Evolutionary conservation across 2,888 invertebrate species (phyloP).

Genomic region (Thereva nobilitata): DNA sequence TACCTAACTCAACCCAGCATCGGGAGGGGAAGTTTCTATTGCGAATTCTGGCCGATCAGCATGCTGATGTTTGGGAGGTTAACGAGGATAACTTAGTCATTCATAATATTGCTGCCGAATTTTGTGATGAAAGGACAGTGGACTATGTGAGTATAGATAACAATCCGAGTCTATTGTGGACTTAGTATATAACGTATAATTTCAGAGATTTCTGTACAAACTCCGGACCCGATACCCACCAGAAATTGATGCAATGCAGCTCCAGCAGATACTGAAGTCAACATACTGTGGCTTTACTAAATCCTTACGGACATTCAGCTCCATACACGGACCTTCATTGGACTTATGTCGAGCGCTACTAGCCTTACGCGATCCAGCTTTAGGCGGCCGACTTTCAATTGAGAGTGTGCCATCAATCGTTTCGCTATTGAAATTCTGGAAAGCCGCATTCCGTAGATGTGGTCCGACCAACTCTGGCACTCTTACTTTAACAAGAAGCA

Average conservation of each 20-base stretch:
- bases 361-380: constrained; percentile 69
- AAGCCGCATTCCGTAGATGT: constrained; percentile 49
- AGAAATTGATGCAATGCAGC: constrained; percentile 65
- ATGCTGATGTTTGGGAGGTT: constrained; percentile 76
- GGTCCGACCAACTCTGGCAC: constrained; percentile 41
- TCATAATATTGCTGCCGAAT: constrained; percentile 66
- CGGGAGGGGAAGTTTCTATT: constrained; percentile 72
- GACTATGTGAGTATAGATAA: constrained; percentile 59
- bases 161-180: not conserved
- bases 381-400: constrained; percentile 66
- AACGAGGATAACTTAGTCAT: constrained; percentile 76
- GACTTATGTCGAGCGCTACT: constrained; percentile 71
- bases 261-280: constrained; percentile 64
- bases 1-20: constrained; percentile 71
- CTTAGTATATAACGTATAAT: not conserved
- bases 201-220: constrained; percentile 44
- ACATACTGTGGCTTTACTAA: constrained; percentile 63
- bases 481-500: constrained; percentile 42
- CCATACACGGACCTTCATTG: constrained; percentile 59
- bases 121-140: constrained; percentile 62
- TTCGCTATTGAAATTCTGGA: constrained; percentile 69
- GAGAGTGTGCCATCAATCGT: constrained; percentile 66
- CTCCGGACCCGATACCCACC: constrained; percentile 61
- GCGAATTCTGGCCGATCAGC: constrained; percentile 72
- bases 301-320: constrained; percentile 42